A percentile compares a stretch with the other conserved stretches of the same genome.
phyloP scores from a whole-genome alignment of 2,888 invertebrate species.

The Digitonthophagus gazella region DNA sequence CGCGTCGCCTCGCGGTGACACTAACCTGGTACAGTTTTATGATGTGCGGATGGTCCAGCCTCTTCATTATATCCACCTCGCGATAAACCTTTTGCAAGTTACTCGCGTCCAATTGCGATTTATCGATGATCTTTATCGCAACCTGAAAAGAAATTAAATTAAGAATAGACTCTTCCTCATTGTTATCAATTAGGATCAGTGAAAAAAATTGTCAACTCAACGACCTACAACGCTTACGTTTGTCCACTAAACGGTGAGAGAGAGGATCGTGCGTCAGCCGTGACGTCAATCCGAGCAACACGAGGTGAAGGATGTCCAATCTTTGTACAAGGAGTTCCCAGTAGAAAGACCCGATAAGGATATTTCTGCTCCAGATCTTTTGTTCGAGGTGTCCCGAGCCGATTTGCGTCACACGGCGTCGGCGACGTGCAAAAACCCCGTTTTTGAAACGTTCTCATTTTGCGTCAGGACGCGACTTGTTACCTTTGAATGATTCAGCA shows the following conservation, averaged over 20 bases:
- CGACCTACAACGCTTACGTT: background rate
- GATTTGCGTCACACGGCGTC: background rate
- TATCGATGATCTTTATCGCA: constrained; percentile 95
- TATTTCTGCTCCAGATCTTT: background rate
- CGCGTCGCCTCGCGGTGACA: constrained; percentile 8
- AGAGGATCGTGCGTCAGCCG: background rate
- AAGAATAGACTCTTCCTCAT: background rate
- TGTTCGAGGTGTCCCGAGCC: background rate
- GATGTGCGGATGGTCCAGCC: constrained; percentile 95
- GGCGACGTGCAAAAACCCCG: background rate
- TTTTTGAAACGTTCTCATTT: background rate
- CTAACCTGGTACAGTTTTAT: constrained; percentile 92
- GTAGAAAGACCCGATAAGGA: background rate
- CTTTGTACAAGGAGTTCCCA: background rate
- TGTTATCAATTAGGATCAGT: constrained; percentile 39
- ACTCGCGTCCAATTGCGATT: constrained; percentile 84
- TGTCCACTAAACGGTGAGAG: background rate
- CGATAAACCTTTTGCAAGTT: constrained; percentile 94
- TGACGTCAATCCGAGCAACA: background rate
- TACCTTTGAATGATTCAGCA: background rate
- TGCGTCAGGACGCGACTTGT: background rate
- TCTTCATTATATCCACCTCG: constrained; percentile 97
- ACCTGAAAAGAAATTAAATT: constrained; percentile 61
- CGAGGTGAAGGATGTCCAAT: background rate
- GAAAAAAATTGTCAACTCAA: constrained; percentile 19